phyloP scores from a whole-genome alignment of 1,140 invertebrate species.

The Lordiphosa collinella region DNA sequence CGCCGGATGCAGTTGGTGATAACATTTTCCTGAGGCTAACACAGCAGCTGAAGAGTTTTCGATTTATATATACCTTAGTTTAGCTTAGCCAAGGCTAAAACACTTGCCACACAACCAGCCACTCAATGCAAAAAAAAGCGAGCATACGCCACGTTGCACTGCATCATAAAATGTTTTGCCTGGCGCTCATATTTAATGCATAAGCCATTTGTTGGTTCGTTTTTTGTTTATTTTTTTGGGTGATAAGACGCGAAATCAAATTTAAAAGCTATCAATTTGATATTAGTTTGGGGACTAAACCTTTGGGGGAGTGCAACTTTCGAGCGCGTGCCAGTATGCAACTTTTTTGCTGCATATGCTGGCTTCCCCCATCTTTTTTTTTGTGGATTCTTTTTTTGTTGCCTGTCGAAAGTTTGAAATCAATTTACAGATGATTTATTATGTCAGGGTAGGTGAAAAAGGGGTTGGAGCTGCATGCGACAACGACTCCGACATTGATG shows the following conservation, averaged over 20 bases:
- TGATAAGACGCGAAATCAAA: constrained; percentile 76
- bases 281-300: constrained; percentile 66
- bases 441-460: constrained; percentile 28
- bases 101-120: constrained; percentile 26
- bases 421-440: constrained; percentile 78
- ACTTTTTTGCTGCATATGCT: constrained; percentile 26
- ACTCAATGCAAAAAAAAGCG: constrained; percentile 33
- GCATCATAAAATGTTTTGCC: constrained; percentile 52
- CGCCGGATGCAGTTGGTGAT: constrained; percentile 72
- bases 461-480: constrained; percentile 51
- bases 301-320: constrained; percentile 36
- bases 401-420: constrained; percentile 68
- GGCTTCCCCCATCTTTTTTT: constrained; percentile 9
- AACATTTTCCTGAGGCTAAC: constrained; percentile 62
- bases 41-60: constrained; percentile 40
- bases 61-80: constrained; percentile 26
- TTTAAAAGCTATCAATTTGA: constrained; percentile 78
- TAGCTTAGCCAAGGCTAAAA: constrained; percentile 13
- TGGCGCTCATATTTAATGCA: constrained; percentile 65
- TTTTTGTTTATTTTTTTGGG: constrained; percentile 23
- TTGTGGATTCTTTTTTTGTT: constrained; percentile 48
- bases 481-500: constrained; percentile 62
- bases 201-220: constrained; percentile 50
- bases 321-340: constrained; percentile 56
- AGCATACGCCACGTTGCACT: constrained; percentile 57